These are phyloP conservation scores for Abrostola tripartita DNA, from an alignment of 2,888 invertebrate genomes.

Conservation along the genomic window DNA sequence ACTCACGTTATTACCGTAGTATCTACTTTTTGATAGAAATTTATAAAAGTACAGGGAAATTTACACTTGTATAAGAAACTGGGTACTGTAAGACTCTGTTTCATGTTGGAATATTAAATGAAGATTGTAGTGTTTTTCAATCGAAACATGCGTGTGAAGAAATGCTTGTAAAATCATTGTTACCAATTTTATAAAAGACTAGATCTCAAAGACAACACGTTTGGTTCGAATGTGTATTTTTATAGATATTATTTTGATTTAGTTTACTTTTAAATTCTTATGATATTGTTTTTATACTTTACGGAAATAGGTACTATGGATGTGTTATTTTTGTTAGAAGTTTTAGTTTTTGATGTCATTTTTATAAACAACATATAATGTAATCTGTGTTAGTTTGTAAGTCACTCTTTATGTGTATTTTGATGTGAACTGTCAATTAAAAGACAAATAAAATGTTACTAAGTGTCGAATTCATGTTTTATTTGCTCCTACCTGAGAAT, in stretches of 20 bases:
- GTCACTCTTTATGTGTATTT: conserved; percentile 47
- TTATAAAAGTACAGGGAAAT: conserved; percentile 22
- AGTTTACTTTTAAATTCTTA: conserved; percentile 23
- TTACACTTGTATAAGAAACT: conserved; percentile 16
- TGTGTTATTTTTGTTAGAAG: conserved; percentile 40
- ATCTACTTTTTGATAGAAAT: conserved; percentile 31
- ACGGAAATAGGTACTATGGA: conserved; percentile 19
- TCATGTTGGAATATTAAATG: conserved; percentile 14
- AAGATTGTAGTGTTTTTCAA: conserved; percentile 11
- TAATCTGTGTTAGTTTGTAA: conserved; percentile 47
- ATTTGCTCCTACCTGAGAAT: background rate
- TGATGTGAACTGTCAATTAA: conserved; percentile 61
- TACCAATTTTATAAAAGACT: conserved; percentile 25
- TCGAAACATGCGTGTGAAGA: background rate
- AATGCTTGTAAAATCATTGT: conserved; percentile 8
- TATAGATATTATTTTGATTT: conserved; percentile 31
- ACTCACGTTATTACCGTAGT: conserved; percentile 36
- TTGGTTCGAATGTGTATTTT: conserved; percentile 21
- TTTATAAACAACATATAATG: conserved; percentile 34
- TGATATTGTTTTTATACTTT: conserved; percentile 32
- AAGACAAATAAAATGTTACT: conserved; percentile 60
- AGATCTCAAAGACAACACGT: conserved; percentile 40
- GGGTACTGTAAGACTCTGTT: conserved; percentile 19
- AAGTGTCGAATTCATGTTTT: conserved; percentile 35
- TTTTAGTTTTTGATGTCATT: conserved; percentile 49